Base-by-base conservation (phyloP, 2,888 invertebrate species). In the Idaea dimidiata region DNA sequence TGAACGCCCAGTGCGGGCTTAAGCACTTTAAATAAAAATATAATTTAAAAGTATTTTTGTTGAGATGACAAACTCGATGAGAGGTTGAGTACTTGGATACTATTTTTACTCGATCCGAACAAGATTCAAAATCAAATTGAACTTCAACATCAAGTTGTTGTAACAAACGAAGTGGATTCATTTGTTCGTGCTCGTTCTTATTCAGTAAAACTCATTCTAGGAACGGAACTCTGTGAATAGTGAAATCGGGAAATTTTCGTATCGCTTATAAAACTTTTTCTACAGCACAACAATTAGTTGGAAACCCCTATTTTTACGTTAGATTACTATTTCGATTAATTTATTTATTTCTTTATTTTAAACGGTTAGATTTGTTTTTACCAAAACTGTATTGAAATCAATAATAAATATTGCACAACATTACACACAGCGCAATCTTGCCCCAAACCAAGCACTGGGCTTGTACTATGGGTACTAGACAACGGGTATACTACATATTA, bases 151-250 rank as follows among this genome's bases (percentile, higher is more conserved):
- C 64, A 66, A 67, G 64, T 67, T 58, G 63, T 66, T 66, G 60
- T 63, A 62, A 63, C 62, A 65, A 63, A 57, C 65, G 62, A 62
- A 68, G 64, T 63, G 58, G 63, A 69, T 66, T 69, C 69, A 65
- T 71, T 69, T 65, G 68, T 67, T 65, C 60, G 68, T 66, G 65
- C 62, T 68, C 65, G 65, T 68, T 67, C 63, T 68, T 66, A 65
- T 65, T 68, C 62, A 64, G 62, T 62, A 56, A 64, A 71, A 66
- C 60, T 66, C 59, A 61, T 67, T 68, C 64, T 63, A 64, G 64
- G 65, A 63, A 64, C 60, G 61, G 64, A 67, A 68, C 66, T 71
- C 58, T 66, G 60, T 43, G 55, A 65, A 62, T 67, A 64, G 66
- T 67, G 66, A 62, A 66, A 66, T 61, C 63, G 58, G 65, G 17